These are phyloP conservation scores for Xyliphius kryptos DNA, from an alignment of 2,113 vertebrate genomes.

Conservation along the genomic window DNA sequence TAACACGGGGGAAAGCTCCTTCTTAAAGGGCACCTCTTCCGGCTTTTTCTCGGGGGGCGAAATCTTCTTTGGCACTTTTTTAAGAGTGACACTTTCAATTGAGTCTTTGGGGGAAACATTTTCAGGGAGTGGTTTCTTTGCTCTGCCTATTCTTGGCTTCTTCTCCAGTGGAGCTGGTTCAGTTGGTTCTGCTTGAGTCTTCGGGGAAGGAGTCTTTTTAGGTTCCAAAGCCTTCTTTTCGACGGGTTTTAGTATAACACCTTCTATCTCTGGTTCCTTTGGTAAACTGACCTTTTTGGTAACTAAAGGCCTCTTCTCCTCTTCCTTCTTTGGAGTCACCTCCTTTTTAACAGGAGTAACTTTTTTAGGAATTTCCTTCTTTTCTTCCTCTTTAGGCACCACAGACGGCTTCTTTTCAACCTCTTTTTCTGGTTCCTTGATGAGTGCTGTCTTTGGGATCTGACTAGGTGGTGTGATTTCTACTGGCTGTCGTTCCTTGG, in stretches of 20 bases:
- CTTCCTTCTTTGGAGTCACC: slow-evolving; percentile 44
- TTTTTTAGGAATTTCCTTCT: slow-evolving; percentile 42
- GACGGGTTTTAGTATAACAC: slow-evolving; percentile 53
- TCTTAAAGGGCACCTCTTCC: slow-evolving; percentile 49
- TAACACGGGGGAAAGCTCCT: slow-evolving; percentile 64
- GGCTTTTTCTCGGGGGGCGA: slow-evolving; percentile 53
- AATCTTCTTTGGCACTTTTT: slow-evolving; percentile 54
- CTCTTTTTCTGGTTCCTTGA: slow-evolving; percentile 46
- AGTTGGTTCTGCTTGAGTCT: slow-evolving; percentile 57
- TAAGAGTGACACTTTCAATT: slow-evolving; percentile 66
- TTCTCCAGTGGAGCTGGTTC: slow-evolving; percentile 48
- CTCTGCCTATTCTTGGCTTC: slow-evolving; percentile 39
- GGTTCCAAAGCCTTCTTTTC: slow-evolving; percentile 55
- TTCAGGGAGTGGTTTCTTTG: slow-evolving; percentile 43
- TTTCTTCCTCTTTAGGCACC: slow-evolving; percentile 60
- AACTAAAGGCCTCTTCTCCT: slow-evolving; percentile 52
- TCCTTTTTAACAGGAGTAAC: slow-evolving; percentile 39
- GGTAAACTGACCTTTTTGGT: slow-evolving; percentile 52
- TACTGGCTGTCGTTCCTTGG: slow-evolving; percentile 45
- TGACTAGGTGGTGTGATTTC: slow-evolving; percentile 29
- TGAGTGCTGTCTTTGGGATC: slow-evolving; percentile 43
- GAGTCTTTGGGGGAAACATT: slow-evolving; percentile 44
- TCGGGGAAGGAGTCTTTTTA: slow-evolving; percentile 60
- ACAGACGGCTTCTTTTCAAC: slow-evolving; percentile 19
- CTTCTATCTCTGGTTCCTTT: slow-evolving; percentile 52